phyloP scores from a whole-genome alignment of 2,888 invertebrate species.

The Dasysyrphus albostriatus region DNA sequence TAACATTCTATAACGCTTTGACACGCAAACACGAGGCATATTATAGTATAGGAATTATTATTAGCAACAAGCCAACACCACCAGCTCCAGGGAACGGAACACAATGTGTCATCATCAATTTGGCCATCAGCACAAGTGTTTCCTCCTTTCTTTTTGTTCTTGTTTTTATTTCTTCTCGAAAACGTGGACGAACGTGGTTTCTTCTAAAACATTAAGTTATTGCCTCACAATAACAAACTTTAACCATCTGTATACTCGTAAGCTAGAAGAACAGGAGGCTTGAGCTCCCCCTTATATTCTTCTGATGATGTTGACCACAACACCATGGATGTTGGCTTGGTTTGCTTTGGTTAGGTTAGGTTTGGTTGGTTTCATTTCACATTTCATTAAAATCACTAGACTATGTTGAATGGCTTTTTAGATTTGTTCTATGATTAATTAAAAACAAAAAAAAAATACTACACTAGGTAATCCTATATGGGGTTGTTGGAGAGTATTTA shows the following conservation, averaged over 20 bases:
- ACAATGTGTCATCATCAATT: conserved; percentile 74
- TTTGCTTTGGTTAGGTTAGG: conserved; percentile 17
- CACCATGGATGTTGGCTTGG: conserved; percentile 18
- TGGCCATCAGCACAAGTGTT: conserved; percentile 54
- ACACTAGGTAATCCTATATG: background rate
- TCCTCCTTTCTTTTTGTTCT: conserved; percentile 46
- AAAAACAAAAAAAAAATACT: conserved; percentile 36
- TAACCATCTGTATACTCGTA: background rate
- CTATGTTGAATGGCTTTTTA: conserved; percentile 72
- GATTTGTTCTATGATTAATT: conserved; percentile 74
- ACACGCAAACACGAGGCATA: conserved; percentile 67
- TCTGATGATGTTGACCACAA: conserved; percentile 42
- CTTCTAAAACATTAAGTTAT: conserved; percentile 47
- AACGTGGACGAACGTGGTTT: conserved; percentile 56
- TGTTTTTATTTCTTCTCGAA: background rate
- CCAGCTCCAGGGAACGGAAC: conserved; percentile 39
- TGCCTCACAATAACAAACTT: conserved; percentile 9
- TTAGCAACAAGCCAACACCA: conserved; percentile 18
- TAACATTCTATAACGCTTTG: conserved; percentile 63
- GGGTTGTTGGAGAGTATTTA: background rate
- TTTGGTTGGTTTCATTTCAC: conserved; percentile 62
- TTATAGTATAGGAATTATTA: conserved; percentile 11
- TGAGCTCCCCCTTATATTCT: conserved; percentile 17
- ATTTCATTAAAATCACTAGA: conserved; percentile 75
- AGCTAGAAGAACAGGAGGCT: background rate